These are phyloP conservation scores for Drosophila bocki DNA, from an alignment of 1,140 invertebrate species.

Conservation along the genomic window DNA sequence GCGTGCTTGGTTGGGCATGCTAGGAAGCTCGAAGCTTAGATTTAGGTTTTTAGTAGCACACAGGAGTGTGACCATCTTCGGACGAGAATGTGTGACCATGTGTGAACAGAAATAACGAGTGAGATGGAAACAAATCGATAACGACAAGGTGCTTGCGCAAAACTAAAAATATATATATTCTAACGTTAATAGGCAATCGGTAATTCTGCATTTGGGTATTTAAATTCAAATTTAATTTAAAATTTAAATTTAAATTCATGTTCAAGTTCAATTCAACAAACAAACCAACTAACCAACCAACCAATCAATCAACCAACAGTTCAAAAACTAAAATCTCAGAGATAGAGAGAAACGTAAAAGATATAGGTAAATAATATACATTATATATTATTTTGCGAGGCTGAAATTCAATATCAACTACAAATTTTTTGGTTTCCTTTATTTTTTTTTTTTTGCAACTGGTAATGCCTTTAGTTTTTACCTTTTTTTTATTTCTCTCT, in stretches of 20 bases:
- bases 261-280: slow-evolving; percentile 38
- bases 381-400: slow-evolving; percentile 46
- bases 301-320: slow-evolving; percentile 58
- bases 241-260: no score
- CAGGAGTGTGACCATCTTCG: slow-evolving; percentile 2
- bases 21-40: slow-evolving; percentile 3
- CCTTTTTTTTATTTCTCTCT: slow-evolving; percentile 11
- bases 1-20: slow-evolving; percentile 30
- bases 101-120: neutral
- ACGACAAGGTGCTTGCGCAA: slow-evolving; percentile 30
- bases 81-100: slow-evolving; percentile 10
- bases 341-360: slow-evolving; percentile 31
- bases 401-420: slow-evolving; percentile 64
- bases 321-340: slow-evolving; percentile 55
- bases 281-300: slow-evolving; percentile 52
- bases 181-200: slow-evolving; percentile 23
- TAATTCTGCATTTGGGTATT: slow-evolving; percentile 16
- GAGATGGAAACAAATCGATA: slow-evolving; percentile 12
- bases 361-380: slow-evolving; percentile 59
- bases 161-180: slow-evolving; percentile 18
- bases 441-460: slow-evolving; percentile 45
- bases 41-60: neutral
- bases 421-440: slow-evolving; percentile 45
- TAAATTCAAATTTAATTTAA: no score
- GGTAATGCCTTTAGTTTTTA: slow-evolving; percentile 49